Evolutionary conservation across 2,113 vertebrate species (phyloP).

Genomic region (Siphamia tubifer): DNA sequence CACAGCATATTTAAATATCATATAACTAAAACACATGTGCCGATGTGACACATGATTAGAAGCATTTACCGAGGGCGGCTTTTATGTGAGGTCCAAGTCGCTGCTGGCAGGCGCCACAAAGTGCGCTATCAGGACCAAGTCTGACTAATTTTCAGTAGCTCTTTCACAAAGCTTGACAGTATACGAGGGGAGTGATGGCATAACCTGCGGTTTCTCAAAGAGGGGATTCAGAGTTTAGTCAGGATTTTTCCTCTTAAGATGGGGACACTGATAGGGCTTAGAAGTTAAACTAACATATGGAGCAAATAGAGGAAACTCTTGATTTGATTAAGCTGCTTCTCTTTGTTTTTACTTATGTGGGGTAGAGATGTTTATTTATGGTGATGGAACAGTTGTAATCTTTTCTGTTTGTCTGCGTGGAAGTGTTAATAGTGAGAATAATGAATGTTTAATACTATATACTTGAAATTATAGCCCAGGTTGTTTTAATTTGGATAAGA

Average conservation of each 20-base stretch:
- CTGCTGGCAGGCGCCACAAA: slow-evolving; percentile 41
- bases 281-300: slow-evolving; percentile 62
- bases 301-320: slow-evolving; percentile 53
- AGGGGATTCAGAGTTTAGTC: slow-evolving; percentile 57
- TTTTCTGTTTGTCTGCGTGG: slow-evolving; percentile 28
- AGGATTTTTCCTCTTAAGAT: slow-evolving; percentile 58
- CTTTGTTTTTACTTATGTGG: slow-evolving; percentile 53
- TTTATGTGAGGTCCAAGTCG: slow-evolving; percentile 44
- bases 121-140: slow-evolving; percentile 24
- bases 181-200: slow-evolving; percentile 45
- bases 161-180: slow-evolving; percentile 48
- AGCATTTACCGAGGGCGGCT: slow-evolving; percentile 39
- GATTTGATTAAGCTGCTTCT: slow-evolving; percentile 44
- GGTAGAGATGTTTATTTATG: slow-evolving; percentile 48
- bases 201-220: slow-evolving; percentile 60
- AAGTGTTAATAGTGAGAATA: neutral
- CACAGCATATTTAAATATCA: slow-evolving; percentile 29
- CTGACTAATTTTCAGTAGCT: slow-evolving; percentile 61
- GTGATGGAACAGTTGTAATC: slow-evolving; percentile 18
- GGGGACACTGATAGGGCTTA: slow-evolving; percentile 54
- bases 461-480: neutral
- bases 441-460: no score
- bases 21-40: slow-evolving; percentile 44
- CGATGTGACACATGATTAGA: slow-evolving; percentile 55
- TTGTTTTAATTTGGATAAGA: neutral